phyloP scores from a whole-genome alignment of 2,888 invertebrate species.

The Stomorhina lunata region DNA sequence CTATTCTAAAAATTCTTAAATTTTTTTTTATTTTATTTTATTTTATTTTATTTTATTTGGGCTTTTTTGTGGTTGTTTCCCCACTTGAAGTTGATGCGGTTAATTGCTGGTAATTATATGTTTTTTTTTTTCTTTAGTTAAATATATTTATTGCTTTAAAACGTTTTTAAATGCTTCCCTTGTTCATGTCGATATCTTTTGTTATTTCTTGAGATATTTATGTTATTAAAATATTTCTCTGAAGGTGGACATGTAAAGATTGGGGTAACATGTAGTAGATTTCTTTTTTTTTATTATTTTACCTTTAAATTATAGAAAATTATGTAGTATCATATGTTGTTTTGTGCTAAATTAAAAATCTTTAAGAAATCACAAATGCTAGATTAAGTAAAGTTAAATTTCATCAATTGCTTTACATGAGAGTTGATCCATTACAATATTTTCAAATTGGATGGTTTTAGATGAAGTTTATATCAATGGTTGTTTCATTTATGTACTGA shows the following conservation, averaged over 20 bases:
- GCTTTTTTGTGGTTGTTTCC: not conserved
- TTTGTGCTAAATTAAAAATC: no score
- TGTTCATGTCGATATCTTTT: not conserved
- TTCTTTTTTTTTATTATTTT: slow-evolving; percentile 12
- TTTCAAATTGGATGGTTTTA: no score
- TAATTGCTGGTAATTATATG: slow-evolving; percentile 60
- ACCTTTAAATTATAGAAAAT: slow-evolving; percentile 12
- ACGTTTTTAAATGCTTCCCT: slow-evolving; percentile 45
- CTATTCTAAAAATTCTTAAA: slow-evolving; percentile 20
- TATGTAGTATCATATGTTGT: not conserved
- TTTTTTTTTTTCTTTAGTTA: no score
- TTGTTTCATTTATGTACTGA: no score
- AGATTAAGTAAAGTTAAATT: no score
- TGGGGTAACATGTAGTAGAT: not conserved
- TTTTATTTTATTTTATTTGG: not conserved
- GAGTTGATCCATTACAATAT: no score
- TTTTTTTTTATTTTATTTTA: not conserved
- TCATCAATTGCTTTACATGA: no score
- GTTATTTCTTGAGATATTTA: slow-evolving; percentile 12
- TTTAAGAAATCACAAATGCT: no score
- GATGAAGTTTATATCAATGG: no score
- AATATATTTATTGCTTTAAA: slow-evolving; percentile 54
- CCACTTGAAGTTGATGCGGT: slow-evolving; percentile 37
- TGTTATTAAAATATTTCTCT: slow-evolving; percentile 45
- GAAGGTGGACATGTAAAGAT: slow-evolving; percentile 37